Conservation (phyloP, 1,140 invertebrate genomes). For the Pollicipes pollicipes region DNA sequence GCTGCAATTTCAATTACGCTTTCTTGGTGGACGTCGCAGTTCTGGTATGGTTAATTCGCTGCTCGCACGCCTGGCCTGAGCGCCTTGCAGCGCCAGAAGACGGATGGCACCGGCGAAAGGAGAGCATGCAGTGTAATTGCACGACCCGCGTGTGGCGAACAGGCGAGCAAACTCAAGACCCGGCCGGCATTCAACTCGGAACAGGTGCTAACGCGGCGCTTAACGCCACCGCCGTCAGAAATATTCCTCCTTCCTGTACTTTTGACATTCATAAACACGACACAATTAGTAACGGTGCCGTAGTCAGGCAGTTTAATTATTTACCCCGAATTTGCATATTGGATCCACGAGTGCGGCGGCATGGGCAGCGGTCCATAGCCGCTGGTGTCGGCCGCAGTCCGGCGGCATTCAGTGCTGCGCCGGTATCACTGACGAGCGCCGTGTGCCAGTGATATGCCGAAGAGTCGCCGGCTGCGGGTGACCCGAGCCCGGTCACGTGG, state of each 20-base stretch:
- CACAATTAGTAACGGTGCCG: slow-evolving; percentile 1
- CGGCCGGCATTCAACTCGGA: neutral
- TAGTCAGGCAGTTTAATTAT: neutral
- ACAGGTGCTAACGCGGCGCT: neutral
- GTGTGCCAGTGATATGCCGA: neutral
- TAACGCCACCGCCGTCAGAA: neutral
- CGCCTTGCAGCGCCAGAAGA: neutral
- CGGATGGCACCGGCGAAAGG: neutral
- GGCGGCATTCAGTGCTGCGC: neutral
- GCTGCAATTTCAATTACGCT: neutral
- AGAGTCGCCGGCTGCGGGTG: neutral
- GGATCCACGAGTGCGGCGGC: neutral
- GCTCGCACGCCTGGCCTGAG: neutral
- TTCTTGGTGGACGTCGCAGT: neutral
- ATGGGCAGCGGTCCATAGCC: neutral
- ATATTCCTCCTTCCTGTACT: neutral
- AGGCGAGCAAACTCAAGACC: neutral
- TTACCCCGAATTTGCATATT: neutral
- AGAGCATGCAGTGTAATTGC: neutral
- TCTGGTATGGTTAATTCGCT: neutral
- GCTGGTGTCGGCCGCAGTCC: too few relatives aligned
- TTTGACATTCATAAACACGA: slow-evolving; percentile 1
- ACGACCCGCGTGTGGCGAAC: too few relatives aligned
- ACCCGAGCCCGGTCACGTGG: neutral
- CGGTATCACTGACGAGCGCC: neutral